These are phyloP conservation scores for Mungos mungo DNA, from an alignment of 2,113 vertebrate species.

Conservation along the genomic window DNA sequence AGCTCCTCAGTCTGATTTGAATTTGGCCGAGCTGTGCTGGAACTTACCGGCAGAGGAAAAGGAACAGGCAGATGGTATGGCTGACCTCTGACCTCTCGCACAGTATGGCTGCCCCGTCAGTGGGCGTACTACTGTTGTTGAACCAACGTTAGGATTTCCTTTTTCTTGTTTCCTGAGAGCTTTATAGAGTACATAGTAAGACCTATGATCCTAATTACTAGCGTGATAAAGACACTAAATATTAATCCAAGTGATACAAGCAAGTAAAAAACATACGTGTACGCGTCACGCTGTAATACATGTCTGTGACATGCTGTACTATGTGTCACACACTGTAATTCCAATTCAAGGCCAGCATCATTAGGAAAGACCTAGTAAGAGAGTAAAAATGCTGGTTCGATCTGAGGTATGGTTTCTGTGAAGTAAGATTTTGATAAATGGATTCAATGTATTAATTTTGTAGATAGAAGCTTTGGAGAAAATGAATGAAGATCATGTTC, in stretches of 20 bases:
- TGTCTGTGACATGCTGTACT: neutral
- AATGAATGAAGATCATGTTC: constrained; percentile 95
- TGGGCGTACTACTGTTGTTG: neutral
- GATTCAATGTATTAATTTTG: constrained; percentile 42
- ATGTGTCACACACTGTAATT: neutral
- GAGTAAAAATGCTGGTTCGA: neutral
- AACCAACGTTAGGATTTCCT: neutral
- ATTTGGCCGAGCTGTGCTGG: neutral
- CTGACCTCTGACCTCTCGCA: neutral
- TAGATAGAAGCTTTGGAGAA: constrained; percentile 97
- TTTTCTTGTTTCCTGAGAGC: neutral
- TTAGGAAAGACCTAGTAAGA: neutral
- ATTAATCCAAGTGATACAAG: neutral
- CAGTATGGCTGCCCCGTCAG: neutral
- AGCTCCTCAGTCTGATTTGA: neutral
- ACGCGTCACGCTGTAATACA: neutral
- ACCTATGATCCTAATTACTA: neutral
- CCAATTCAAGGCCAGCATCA: neutral
- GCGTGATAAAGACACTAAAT: neutral
- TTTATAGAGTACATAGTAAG: neutral
- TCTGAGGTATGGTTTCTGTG: neutral
- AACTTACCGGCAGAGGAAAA: neutral
- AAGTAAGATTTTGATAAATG: constrained; percentile 16
- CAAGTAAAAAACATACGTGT: neutral
- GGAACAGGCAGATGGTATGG: neutral